A percentile compares a stretch with the other conserved stretches of the same genome.
Conservation (phyloP, 2,888 invertebrate genomes). For the Allacma fusca region DNA sequence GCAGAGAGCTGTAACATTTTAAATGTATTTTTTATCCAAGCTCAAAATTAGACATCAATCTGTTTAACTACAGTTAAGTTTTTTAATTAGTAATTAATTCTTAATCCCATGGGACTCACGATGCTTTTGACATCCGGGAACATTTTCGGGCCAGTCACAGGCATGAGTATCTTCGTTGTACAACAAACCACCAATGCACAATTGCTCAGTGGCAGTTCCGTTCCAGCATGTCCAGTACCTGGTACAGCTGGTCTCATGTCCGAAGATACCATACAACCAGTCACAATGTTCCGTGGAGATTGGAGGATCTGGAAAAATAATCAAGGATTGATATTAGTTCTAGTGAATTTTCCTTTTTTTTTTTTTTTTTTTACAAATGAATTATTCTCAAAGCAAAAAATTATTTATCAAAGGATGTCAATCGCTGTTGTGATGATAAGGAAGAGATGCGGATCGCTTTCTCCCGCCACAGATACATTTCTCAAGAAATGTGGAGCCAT, state of each 20-base stretch:
- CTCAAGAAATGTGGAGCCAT: no score
- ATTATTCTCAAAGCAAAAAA: no score
- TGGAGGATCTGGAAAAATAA: conserved; percentile 77
- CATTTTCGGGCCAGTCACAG: conserved; percentile 94
- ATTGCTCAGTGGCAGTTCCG: conserved; percentile 77
- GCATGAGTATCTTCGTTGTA: conserved; percentile 91
- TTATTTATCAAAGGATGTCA: no score
- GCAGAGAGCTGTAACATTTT: conserved; percentile 76
- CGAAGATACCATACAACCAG: conserved; percentile 92
- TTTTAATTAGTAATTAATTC: no score
- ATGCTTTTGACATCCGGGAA: conserved; percentile 92
- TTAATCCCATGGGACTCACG: conserved; percentile 72
- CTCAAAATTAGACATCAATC: conserved; percentile 4
- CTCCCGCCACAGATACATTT: no score
- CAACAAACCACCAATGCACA: conserved; percentile 86
- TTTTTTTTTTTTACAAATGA: no score
- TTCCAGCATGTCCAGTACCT: conserved; percentile 96
- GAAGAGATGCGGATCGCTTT: no score
- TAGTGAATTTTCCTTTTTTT: no score
- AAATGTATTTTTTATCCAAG: conserved; percentile 17
- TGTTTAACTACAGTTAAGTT: no score
- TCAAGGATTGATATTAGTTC: no score
- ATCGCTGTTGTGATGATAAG: no score
- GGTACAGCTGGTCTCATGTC: conserved; percentile 91
- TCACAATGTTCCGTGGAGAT: conserved; percentile 86